Base-by-base conservation (phyloP, 1,140 invertebrate genomes). In the Calliopsis andreniformis region DNA sequence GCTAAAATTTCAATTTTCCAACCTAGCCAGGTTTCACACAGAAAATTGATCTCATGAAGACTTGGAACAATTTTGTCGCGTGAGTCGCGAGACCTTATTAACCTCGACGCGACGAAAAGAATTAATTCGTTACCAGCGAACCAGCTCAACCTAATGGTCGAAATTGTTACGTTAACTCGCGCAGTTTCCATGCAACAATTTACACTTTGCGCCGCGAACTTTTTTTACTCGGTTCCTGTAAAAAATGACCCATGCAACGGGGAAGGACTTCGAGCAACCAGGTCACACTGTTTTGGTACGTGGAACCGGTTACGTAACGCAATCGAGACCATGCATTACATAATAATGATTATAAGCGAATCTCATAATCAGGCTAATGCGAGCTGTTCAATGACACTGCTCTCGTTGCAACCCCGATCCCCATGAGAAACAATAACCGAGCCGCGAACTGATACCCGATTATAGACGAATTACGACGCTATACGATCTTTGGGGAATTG, bases 41-140 rank as follows among this genome's bases (percentile, higher is more conserved):
- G 42, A 23, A 23, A 68, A 59, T 66, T 39, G 30, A 6, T 3
- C 0, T 10, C 14, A 5, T 0, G 20, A 6, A 25, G 5, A 25
- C n/a, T 43, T 14, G 1, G 18, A 10, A 39, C 42, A 59, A 55
- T 71, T 80, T 78, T 61, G 70, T 73, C 61, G 64, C 58, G 61
- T 76, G 61, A 35, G 56, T 51, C 43, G 28, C 73, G 53, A 77
- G 77, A 71, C 51, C 76, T 80, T 69, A 80, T 82, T 85, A 86
- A 71, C 75, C 79, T 85, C 83, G 81, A 82, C 64, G 81, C 82
- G 77, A 80, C 80, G 64, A 64, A 72, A 80, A 78, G 76, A 78
- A 88, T 89, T 87, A 88, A 88, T 87, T 79, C 63, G 83, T 80
- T 76, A 78, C 51, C 69, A 80, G 32, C 56, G 51, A 66, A 72